Percentiles rank a stretch among this genome's conserved stretches.
Evolutionary conservation across 2,888 invertebrate genomes (phyloP).

Genomic region (Synanthedon myopaeformis): DNA sequence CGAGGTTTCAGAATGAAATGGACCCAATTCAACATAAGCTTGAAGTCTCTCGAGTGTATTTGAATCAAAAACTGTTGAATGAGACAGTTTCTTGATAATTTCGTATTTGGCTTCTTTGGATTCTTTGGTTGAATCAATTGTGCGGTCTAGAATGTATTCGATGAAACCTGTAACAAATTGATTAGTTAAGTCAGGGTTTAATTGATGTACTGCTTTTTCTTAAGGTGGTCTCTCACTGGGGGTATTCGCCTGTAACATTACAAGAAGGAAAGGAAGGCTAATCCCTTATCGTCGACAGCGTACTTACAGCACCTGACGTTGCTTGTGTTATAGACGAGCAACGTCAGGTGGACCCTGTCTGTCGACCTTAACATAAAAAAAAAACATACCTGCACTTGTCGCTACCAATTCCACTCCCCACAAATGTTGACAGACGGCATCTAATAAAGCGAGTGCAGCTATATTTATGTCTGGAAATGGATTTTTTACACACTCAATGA

Average conservation of each 20-base stretch:
- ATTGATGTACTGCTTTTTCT: too few species aligned
- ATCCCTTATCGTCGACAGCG: too few species aligned
- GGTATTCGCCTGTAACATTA: too few species aligned
- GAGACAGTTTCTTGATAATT: slow-evolving; percentile 74
- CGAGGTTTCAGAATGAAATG: slow-evolving; percentile 77
- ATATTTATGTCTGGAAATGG: slow-evolving; percentile 85
- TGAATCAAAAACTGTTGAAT: slow-evolving; percentile 72
- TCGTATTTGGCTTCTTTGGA: slow-evolving; percentile 81
- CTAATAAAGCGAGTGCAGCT: slow-evolving; percentile 75
- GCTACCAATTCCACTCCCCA: slow-evolving; percentile 86
- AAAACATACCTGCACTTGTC: slow-evolving; percentile 72
- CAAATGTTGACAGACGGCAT: slow-evolving; percentile 74
- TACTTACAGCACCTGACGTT: too few species aligned
- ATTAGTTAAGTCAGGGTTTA: neutral
- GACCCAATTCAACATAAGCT: slow-evolving; percentile 81
- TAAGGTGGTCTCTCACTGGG: too few species aligned
- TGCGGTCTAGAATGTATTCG: slow-evolving; percentile 84
- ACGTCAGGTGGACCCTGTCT: too few species aligned
- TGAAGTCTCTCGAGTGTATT: slow-evolving; percentile 72
- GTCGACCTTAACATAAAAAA: too few species aligned
- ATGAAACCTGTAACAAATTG: slow-evolving; percentile 70
- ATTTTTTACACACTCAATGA: slow-evolving; percentile 75
- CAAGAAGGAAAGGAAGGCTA: too few species aligned
- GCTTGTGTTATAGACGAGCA: too few species aligned
- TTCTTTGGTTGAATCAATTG: slow-evolving; percentile 76